Conservation (phyloP, 2,797 vertebrate genomes). For the Pagetopsis macropterus region DNA sequence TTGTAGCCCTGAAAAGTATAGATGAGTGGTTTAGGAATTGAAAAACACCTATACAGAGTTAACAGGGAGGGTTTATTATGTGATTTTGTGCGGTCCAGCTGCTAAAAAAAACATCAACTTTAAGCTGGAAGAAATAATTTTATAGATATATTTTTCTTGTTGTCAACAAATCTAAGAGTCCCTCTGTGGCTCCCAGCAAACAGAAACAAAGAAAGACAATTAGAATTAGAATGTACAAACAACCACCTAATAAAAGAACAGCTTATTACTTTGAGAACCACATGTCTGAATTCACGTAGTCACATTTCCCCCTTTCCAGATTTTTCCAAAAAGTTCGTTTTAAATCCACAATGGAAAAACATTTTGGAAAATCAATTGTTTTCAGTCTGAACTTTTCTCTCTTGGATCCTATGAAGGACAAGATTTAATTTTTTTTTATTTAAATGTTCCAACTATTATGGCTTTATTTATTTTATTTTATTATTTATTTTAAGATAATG, state of each 20-base stretch:
- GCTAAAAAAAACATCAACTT: neutral
- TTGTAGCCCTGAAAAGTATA: conserved; percentile 82
- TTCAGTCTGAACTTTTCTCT: too few species aligned
- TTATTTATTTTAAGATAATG: too few species aligned
- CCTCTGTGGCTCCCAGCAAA: neutral
- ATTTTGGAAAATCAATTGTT: too few species aligned
- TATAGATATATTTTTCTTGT: neutral
- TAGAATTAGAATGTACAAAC: neutral
- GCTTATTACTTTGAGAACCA: neutral
- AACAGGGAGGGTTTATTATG: neutral
- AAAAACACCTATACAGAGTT: neutral
- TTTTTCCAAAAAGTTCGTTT: too few species aligned
- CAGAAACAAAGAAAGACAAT: neutral
- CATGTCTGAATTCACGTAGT: neutral
- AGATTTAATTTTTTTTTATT: too few species aligned
- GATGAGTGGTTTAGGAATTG: neutral
- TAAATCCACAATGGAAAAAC: too few species aligned
- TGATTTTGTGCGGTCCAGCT: neutral
- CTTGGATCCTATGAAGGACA: too few species aligned
- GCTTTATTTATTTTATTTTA: too few species aligned
- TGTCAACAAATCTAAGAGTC: neutral
- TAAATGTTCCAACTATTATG: too few species aligned
- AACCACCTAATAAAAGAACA: neutral
- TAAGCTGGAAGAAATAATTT: neutral
- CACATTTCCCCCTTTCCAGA: neutral